A percentile compares a stretch with the other conserved stretches of the same genome.
These are phyloP conservation scores for Sceloporus tristichus DNA, from an alignment of 2,113 vertebrate species.

Conservation along the genomic window DNA sequence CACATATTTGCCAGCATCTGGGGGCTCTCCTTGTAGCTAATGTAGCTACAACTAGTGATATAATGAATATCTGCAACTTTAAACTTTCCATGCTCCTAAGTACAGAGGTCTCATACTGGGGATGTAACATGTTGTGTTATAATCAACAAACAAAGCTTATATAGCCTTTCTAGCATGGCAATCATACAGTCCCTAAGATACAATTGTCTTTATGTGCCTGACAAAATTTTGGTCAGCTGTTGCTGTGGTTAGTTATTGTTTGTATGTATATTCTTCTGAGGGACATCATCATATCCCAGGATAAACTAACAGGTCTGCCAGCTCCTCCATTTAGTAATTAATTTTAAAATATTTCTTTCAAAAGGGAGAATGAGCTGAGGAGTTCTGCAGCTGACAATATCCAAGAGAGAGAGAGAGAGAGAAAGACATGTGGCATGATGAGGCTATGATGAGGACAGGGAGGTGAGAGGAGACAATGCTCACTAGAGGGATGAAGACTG, in stretches of 20 bases:
- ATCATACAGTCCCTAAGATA: no score
- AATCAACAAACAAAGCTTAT: no score
- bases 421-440: constrained; percentile 40
- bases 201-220: neutral
- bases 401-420: neutral
- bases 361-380: constrained; percentile 45
- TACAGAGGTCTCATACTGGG: no score
- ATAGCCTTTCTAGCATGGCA: no score
- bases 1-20: no score
- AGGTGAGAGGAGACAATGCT: constrained; percentile 19
- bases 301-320: constrained; percentile 28
- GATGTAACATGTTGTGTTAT: no score
- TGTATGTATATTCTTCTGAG: neutral
- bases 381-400: constrained; percentile 31
- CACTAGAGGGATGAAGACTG: constrained; percentile 53
- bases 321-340: constrained; percentile 34
- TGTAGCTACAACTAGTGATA: no score
- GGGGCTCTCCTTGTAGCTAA: no score
- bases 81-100: no score
- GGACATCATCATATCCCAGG: neutral
- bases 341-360: constrained; percentile 34
- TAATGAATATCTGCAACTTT: no score
- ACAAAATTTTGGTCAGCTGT: neutral
- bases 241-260: neutral
- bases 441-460: constrained; percentile 44